Base-by-base conservation (phyloP, 2,113 vertebrate species). In the Aplodontia rufa region DNA sequence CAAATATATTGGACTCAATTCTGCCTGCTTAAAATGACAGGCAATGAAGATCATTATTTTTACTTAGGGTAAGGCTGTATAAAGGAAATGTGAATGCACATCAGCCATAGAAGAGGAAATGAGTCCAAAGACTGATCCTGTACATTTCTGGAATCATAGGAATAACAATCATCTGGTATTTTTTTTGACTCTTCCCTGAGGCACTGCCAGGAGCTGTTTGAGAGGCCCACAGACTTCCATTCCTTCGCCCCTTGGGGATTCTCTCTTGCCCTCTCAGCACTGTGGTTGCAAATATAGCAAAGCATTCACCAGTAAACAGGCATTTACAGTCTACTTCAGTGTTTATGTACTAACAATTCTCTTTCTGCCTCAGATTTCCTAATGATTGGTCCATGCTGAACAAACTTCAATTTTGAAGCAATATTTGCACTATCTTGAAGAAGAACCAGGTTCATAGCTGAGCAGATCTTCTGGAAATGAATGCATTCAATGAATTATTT, bases 401-500 rank as follows among this genome's bases (percentile, higher is more conserved):
- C 58, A 60, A 80, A 24, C 32, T 96, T 95, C 49, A 91, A 64
- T 94, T 96, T 49, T 60, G 30, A 94, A 84, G 85, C 53, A 88
- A 47, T 93, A 88, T 96, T 96, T 96, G 75, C 20, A 68, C 53
- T 81, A 22, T 64, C 75, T 93, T 95, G 32, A 95, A 96, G 64
- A 89, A 79, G 85, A 81, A 87, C 37, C 79, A 80, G 35, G 72
- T 82, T 96, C 72, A 94, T 9, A 74, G 79, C 79, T 83, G 42
- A 96, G 60, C 9, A 28, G 35, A 78, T 96, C 79, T 95, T 95
- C 86, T 92, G 83, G 71, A 94, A 96, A 96, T 81, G n/a, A 96
- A 91, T 96, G 60, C 10, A 90, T 91, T 78, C 92, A 72, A 78
- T 97, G 84, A 93, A 93, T 97, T 96, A 96, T 96, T 96, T 97